phyloP scores from a whole-genome alignment of 2,113 vertebrate genomes.

The Oncorhynchus keta region DNA sequence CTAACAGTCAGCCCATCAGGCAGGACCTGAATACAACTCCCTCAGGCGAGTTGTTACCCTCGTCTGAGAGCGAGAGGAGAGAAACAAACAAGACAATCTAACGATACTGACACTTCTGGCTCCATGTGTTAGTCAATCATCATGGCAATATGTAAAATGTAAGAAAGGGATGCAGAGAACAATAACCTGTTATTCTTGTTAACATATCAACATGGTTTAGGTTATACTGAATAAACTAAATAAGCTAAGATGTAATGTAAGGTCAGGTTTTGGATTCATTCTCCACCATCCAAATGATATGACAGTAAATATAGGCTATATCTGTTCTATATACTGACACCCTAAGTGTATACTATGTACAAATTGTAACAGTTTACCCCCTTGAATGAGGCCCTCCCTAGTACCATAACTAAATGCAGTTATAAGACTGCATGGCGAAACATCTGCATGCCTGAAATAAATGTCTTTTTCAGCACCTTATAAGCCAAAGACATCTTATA shows the following conservation, averaged over 20 bases:
- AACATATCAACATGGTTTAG: neutral
- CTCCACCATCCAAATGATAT: neutral
- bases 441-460: neutral
- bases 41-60: constrained; percentile 54
- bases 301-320: neutral
- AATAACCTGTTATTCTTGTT: neutral
- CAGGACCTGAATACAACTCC: constrained; percentile 56
- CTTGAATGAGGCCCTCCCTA: neutral
- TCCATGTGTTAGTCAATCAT: constrained; percentile 52
- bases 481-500: neutral
- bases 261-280: constrained; percentile 20
- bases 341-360: neutral
- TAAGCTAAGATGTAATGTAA: constrained; percentile 15
- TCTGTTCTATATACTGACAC: neutral
- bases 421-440: constrained; percentile 22
- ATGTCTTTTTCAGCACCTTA: neutral
- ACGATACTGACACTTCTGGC: constrained; percentile 53
- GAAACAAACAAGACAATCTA: constrained; percentile 49
- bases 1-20: constrained; percentile 58
- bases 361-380: neutral
- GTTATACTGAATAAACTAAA: neutral
- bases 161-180: neutral
- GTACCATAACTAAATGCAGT: neutral
- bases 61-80: constrained; percentile 58
- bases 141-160: neutral